A percentile compares a stretch with the other conserved stretches of the same genome.
phyloP scores from a whole-genome alignment of 2,888 invertebrate species.

The Alentia gelatinosa region DNA sequence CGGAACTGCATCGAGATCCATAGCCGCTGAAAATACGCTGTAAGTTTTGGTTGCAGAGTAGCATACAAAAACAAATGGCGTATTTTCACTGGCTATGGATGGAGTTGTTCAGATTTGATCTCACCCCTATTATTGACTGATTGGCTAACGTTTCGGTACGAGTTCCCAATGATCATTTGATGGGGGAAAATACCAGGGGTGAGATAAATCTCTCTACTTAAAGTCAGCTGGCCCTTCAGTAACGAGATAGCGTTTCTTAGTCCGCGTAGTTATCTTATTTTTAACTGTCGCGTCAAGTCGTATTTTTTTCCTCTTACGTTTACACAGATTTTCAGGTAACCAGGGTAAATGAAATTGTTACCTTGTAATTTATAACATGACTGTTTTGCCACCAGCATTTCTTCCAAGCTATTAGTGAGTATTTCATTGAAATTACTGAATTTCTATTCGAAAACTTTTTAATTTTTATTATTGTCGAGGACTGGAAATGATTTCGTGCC shows the following conservation, averaged over 20 bases:
- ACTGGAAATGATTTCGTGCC: neutral
- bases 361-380: neutral
- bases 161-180: neutral
- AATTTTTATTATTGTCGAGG: neutral
- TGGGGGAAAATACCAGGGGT: neutral
- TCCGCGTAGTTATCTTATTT: neutral
- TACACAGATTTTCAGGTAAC: constrained; percentile 1
- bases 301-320: neutral
- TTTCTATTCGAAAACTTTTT: neutral
- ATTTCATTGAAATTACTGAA: no score
- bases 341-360: constrained; percentile 6
- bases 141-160: no score
- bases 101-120: no score
- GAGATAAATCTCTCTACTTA: neutral
- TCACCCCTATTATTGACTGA: no score
- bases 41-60: no score
- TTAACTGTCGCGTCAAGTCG: neutral
- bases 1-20: no score
- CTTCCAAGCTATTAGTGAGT: neutral
- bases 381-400: neutral
- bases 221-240: neutral
- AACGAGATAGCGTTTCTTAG: no score
- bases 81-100: no score
- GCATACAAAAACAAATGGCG: no score
- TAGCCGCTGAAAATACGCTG: no score